Base-by-base conservation (phyloP, 2,797 vertebrate species). In the Halcyon chelicuti region DNA sequence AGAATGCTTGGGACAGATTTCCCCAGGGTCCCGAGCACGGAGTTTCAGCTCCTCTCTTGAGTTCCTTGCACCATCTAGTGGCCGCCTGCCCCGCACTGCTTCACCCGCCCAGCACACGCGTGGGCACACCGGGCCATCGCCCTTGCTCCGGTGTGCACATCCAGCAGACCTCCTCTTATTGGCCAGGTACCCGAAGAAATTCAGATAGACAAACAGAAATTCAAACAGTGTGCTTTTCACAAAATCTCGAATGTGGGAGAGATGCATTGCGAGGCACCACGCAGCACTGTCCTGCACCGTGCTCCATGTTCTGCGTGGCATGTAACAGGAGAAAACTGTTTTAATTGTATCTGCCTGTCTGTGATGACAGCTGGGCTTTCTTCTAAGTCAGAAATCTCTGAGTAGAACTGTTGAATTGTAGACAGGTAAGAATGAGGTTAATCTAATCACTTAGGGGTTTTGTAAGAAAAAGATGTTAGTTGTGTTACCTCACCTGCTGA, bases 11-110 rank as follows among this genome's bases (percentile, higher is more conserved):
- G 42, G 51, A 57, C 18, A 21, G 55, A 4, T 51, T 81, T 92
- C 77, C 40, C 35, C 14, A 3, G 18, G 39, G 6, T 5, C 14
- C 15, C 13, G 11, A 47, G 5, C 13, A 1, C 4, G 4, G 23
- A 7, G 14, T 71, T 33, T 22, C 9, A 35, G 35, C n/a, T 22
- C 20, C 70, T 87, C 72, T 86, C 94, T 95, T 81, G 62, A 86
- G 96, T 97, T 81, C 86, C 35, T 86, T 88, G 70, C 93, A 86
- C 97, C 97, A 97, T 96, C 97, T 97, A 94, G 97, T 85, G 97
- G 97, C 46, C 88, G 68, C 40, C 49, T 2, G 2, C 29, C 6
- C 37, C 33, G 35, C 47, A 55, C 5, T 26, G 10, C 65, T 62
- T 28, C 17, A 40, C 4, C 16, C 2, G 12, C 35, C 29, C 3